phyloP scores from a whole-genome alignment of 2,888 invertebrate species.

The Catocala fraxini region DNA sequence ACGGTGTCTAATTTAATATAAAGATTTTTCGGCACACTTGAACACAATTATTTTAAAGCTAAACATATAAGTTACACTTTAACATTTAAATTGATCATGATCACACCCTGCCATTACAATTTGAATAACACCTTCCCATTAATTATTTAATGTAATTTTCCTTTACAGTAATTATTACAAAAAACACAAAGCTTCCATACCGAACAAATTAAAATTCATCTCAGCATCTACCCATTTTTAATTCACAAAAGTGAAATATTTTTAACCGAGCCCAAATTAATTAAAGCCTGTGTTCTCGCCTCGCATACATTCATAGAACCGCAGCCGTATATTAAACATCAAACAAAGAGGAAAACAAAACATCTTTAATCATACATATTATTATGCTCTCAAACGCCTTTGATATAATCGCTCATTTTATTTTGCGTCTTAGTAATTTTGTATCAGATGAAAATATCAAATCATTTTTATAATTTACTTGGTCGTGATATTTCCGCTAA shows the following conservation, averaged over 20 bases:
- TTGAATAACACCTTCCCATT: background rate
- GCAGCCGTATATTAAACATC: constrained; percentile 4
- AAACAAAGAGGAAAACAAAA: constrained; percentile 7
- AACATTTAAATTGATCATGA: no score
- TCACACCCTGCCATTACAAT: no score
- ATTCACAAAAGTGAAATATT: constrained; percentile 16
- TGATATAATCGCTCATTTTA: background rate
- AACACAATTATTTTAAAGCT: no score
- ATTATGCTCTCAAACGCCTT: constrained; percentile 1
- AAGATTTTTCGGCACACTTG: no score
- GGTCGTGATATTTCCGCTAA: no score
- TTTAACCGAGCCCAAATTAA: constrained; percentile 27
- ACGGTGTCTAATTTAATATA: no score
- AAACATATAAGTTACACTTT: no score
- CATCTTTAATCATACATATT: constrained; percentile 10
- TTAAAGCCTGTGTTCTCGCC: constrained; percentile 23
- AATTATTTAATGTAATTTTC: background rate
- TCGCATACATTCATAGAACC: constrained; percentile 10
- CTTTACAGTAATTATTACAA: background rate
- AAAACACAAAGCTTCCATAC: constrained; percentile 10
- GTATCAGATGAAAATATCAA: background rate
- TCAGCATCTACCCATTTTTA: constrained; percentile 20
- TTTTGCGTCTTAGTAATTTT: background rate
- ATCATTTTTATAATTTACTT: no score
- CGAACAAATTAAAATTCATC: constrained; percentile 31